Conservation (phyloP, 2,797 vertebrate species). For the Paramormyrops hopkinsi region DNA sequence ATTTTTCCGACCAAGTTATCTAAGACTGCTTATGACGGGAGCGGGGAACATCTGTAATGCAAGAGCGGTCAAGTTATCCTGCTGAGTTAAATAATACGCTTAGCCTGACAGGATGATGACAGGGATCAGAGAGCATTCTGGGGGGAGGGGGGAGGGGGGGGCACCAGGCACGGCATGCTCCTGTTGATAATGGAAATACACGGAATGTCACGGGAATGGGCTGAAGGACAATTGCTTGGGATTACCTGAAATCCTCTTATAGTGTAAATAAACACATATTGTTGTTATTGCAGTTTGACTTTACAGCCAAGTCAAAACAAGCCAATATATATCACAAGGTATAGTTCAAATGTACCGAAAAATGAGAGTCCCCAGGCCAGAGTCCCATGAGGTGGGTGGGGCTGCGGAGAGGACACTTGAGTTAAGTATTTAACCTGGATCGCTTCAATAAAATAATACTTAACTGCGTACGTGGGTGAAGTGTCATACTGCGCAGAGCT, state of each 20-base stretch:
- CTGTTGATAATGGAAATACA: neutral
- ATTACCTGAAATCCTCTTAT: neutral
- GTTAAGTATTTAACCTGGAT: neutral
- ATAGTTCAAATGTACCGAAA: neutral
- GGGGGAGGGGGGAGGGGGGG: neutral
- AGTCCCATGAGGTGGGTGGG: neutral
- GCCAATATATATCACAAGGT: neutral
- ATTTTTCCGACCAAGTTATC: neutral
- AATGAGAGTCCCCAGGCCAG: neutral
- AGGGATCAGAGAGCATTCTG: conserved; percentile 1
- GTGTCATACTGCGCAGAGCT: neutral
- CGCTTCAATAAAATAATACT: neutral
- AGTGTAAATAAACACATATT: conserved; percentile 1
- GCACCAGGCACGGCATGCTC: neutral
- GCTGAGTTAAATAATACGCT: conserved; percentile 17
- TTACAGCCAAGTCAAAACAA: neutral
- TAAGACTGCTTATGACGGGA: neutral
- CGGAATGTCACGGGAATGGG: neutral
- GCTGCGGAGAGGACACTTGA: neutral
- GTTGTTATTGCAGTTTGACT: neutral
- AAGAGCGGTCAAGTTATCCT: conserved; percentile 6
- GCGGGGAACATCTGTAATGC: conserved; percentile 16
- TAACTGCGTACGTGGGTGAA: neutral
- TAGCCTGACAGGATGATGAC: conserved; percentile 16
- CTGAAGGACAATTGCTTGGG: neutral